Evolutionary conservation across 2,797 vertebrate genomes (phyloP).

Genomic region (Ctenopoma kingsleyae): DNA sequence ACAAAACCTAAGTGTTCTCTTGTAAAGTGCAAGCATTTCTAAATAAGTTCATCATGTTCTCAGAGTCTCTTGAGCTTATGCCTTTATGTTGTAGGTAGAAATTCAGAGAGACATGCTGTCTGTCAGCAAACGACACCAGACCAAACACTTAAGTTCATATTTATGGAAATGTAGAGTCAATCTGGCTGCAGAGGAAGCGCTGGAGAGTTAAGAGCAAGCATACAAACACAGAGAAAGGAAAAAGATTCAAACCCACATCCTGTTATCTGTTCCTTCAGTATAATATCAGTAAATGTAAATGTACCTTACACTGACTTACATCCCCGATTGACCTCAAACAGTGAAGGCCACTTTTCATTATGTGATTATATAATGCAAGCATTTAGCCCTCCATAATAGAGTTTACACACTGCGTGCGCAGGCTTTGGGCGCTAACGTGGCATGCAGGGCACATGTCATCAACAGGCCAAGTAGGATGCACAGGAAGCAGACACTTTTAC

Average conservation of each 20-base stretch:
- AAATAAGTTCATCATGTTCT: neutral
- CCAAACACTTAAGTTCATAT: constrained; percentile 48
- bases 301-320: constrained; percentile 41
- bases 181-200: constrained; percentile 27
- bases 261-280: constrained; percentile 47
- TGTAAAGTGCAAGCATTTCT: neutral
- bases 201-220: constrained; percentile 29
- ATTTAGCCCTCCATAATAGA: constrained; percentile 38
- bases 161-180: constrained; percentile 45
- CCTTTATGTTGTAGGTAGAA: constrained; percentile 3
- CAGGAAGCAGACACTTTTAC: constrained; percentile 61
- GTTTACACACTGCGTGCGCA: constrained; percentile 58
- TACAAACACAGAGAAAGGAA: constrained; percentile 38
- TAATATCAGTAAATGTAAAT: constrained; percentile 60
- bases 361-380: constrained; percentile 47
- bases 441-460: constrained; percentile 52
- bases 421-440: constrained; percentile 70
- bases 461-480: constrained; percentile 23
- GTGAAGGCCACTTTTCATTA: constrained; percentile 46
- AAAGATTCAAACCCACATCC: constrained; percentile 41
- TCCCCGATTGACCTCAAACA: constrained; percentile 51
- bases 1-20: neutral
- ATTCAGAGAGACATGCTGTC: neutral
- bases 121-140: constrained; percentile 21
- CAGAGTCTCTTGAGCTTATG: neutral